These are phyloP conservation scores for Gadopsis bispinosus DNA, from an alignment of 2,797 vertebrate species.

Conservation along the genomic window DNA sequence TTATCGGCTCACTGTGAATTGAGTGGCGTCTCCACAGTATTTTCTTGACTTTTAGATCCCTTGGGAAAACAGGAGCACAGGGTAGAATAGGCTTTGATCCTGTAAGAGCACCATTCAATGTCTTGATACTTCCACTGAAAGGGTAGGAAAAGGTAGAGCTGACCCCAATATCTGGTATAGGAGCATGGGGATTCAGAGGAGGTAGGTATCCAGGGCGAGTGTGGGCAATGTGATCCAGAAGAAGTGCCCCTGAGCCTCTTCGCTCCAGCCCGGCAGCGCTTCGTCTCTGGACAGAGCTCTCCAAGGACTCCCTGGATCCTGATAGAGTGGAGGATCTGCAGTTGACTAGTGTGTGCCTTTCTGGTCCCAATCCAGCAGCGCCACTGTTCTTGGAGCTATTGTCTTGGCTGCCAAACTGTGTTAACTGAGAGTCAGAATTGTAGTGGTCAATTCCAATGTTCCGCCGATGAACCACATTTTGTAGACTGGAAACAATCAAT, in stretches of 20 bases:
- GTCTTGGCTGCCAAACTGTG: constrained; percentile 68
- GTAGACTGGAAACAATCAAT: constrained; percentile 86
- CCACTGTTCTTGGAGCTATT: constrained; percentile 53
- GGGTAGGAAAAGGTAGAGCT: constrained; percentile 59
- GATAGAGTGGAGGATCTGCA: constrained; percentile 81
- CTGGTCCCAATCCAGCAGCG: constrained; percentile 39
- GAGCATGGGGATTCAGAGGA: constrained; percentile 86
- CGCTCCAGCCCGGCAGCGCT: constrained; percentile 81
- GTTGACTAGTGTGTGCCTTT: constrained; percentile 85
- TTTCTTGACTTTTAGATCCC: constrained; percentile 85
- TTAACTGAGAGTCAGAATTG: constrained; percentile 90
- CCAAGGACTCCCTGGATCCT: constrained; percentile 84
- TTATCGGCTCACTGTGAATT: constrained; percentile 92
- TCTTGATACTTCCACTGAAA: constrained; percentile 50
- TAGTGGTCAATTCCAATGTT: constrained; percentile 89
- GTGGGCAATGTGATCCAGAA: constrained; percentile 84
- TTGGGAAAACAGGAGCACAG: constrained; percentile 83
- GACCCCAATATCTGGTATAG: constrained; percentile 82
- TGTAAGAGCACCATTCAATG: constrained; percentile 54
- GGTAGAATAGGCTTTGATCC: constrained; percentile 84
- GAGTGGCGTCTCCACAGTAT: constrained; percentile 90
- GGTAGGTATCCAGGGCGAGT: constrained; percentile 89
- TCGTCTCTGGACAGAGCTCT: constrained; percentile 79
- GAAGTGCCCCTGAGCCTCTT: constrained; percentile 84
- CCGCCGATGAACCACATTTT: constrained; percentile 85